phyloP scores from a whole-genome alignment of 2,113 vertebrate species.

The Cryptoleucopteryx plumbea region DNA sequence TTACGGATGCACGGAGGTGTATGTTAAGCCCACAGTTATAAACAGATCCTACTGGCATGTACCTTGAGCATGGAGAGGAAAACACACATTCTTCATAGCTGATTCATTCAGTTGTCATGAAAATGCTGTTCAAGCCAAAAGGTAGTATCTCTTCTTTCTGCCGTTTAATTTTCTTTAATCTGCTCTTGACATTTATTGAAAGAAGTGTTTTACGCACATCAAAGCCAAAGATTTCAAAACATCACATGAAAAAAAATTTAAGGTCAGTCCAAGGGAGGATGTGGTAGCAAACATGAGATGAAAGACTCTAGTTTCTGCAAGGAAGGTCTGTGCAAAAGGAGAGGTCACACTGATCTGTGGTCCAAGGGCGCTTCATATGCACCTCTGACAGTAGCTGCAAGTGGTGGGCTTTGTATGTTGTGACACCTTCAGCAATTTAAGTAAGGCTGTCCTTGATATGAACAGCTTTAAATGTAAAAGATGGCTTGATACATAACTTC shows the following conservation, averaged over 20 bases:
- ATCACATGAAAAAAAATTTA: not conserved
- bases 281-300: not conserved
- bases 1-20: not conserved
- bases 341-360: not conserved
- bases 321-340: not conserved
- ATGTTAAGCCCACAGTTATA: not conserved
- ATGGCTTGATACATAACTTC: not conserved
- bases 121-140: constrained; percentile 25
- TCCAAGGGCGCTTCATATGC: not conserved
- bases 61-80: not conserved
- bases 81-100: constrained; percentile 9
- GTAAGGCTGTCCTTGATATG: not conserved
- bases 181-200: constrained; percentile 53
- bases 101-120: not conserved
- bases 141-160: not conserved
- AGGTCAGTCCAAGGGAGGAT: not conserved
- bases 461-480: not conserved
- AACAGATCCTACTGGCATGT: not conserved
- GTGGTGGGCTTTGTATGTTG: not conserved
- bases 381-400: not conserved
- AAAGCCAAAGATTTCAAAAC: constrained; percentile 51
- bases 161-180: constrained; percentile 50
- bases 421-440: not conserved
- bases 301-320: not conserved
- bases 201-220: not conserved